These are phyloP conservation scores for Pelvicachromis taeniatus DNA, from an alignment of 2,113 vertebrate genomes.

Conservation along the genomic window DNA sequence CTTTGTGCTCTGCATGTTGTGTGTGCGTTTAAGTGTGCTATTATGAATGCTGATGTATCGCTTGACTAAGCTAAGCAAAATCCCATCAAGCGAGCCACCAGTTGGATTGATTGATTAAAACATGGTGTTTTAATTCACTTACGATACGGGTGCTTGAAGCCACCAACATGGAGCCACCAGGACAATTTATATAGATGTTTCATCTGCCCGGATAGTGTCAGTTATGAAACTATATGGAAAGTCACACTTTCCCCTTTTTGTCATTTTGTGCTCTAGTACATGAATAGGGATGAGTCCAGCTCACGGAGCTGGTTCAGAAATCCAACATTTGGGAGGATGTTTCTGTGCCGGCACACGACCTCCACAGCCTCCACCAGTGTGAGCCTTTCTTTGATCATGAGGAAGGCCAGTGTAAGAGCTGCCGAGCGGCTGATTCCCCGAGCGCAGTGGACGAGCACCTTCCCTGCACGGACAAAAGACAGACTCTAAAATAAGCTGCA, in stretches of 20 bases:
- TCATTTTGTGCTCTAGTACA: not conserved
- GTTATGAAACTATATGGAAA: not conserved
- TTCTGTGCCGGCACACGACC: conserved; percentile 53
- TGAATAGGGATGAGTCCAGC: conserved; percentile 51
- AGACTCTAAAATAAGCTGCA: not conserved
- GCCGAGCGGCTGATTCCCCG: conserved; percentile 74
- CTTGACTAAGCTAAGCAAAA: not conserved
- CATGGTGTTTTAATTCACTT: not conserved
- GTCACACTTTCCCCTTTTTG: not conserved
- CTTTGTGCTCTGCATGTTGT: not conserved
- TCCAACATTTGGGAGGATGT: conserved; percentile 70
- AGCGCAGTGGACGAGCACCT: conserved; percentile 74
- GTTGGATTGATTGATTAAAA: not conserved
- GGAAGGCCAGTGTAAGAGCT: conserved; percentile 68
- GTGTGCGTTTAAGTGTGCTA: not conserved
- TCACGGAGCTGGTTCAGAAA: conserved; percentile 71
- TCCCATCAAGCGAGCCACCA: not conserved
- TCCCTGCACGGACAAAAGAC: conserved; percentile 49
- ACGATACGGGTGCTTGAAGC: not conserved
- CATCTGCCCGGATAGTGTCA: not conserved
- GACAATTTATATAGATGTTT: not conserved
- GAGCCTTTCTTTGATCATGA: conserved; percentile 70
- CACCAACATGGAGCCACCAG: not conserved
- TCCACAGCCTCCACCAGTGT: conserved; percentile 55
- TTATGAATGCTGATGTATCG: not conserved